A percentile compares a stretch with the other conserved stretches of the same genome.
Conservation (phyloP, 2,888 invertebrate genomes). For the Pseudococcus longispinus region DNA sequence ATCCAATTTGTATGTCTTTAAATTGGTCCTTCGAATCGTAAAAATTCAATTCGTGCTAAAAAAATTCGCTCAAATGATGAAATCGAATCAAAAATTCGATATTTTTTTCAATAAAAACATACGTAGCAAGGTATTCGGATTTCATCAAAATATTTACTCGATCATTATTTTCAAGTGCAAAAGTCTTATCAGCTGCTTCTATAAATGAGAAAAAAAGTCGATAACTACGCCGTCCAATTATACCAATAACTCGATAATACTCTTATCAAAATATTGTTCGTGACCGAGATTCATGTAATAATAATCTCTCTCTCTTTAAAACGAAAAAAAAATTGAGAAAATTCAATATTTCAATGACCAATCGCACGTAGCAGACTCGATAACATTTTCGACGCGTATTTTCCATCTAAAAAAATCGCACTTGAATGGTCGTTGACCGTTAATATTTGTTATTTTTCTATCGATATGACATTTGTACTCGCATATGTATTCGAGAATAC, state of each 20-base stretch:
- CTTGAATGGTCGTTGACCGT: not conserved
- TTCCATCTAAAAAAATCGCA: not conserved
- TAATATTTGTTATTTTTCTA: not conserved
- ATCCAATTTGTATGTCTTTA: too few relatives aligned
- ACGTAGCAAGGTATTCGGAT: not conserved
- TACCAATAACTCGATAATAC: not conserved
- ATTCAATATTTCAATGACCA: not conserved
- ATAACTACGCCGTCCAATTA: not conserved
- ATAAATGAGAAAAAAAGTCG: not conserved
- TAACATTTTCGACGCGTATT: not conserved
- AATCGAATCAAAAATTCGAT: not conserved
- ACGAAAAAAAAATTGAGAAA: not conserved
- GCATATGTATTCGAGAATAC: not conserved
- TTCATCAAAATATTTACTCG: slow-evolving; percentile 4
- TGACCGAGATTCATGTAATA: not conserved
- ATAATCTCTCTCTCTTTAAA: not conserved
- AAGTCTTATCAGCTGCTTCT: not conserved
- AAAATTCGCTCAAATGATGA: too few relatives aligned
- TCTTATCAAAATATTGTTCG: not conserved
- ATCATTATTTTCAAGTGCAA: not conserved
- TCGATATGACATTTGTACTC: not conserved
- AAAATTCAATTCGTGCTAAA: too few relatives aligned
- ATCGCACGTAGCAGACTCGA: not conserved
- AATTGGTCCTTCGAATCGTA: too few relatives aligned
- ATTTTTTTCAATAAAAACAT: not conserved